Conservation (phyloP, 1,140 invertebrate species). For the Rhagoletis pomonella region DNA sequence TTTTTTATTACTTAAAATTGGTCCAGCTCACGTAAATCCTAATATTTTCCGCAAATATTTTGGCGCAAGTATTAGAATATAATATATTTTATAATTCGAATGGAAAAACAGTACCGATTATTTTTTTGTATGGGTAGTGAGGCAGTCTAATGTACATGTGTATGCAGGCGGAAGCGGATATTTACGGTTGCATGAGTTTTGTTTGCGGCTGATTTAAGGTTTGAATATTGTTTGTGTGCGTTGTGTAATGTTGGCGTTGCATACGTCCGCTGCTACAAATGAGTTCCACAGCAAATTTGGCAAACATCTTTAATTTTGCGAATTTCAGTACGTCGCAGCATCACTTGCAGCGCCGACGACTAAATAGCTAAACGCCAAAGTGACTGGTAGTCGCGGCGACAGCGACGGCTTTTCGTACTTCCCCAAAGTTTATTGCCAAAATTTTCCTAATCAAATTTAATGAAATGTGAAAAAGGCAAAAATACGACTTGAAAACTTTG, state of each 20-base stretch:
- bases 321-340: background rate
- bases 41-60: too few species aligned
- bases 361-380: background rate
- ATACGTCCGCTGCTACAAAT: conserved; percentile 8
- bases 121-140: too few species aligned
- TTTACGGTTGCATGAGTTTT: conserved; percentile 23
- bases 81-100: too few species aligned
- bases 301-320: conserved; percentile 31
- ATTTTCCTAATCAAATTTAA: conserved; percentile 57
- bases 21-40: too few species aligned
- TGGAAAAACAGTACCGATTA: too few species aligned
- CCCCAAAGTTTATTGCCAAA: conserved; percentile 54
- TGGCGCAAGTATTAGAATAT: too few species aligned
- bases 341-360: background rate
- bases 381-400: conserved; percentile 10
- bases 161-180: background rate
- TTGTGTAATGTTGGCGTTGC: background rate
- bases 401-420: conserved; percentile 35
- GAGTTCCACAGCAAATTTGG: background rate
- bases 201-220: conserved; percentile 29
- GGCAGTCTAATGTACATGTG: too few species aligned
- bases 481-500: conserved; percentile 55
- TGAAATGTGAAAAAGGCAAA: conserved; percentile 56
- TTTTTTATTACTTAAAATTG: too few species aligned
- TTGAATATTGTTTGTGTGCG: background rate